Evolutionary conservation across 2,113 vertebrate genomes (phyloP).

Genomic region (Empidonax alnorum): DNA sequence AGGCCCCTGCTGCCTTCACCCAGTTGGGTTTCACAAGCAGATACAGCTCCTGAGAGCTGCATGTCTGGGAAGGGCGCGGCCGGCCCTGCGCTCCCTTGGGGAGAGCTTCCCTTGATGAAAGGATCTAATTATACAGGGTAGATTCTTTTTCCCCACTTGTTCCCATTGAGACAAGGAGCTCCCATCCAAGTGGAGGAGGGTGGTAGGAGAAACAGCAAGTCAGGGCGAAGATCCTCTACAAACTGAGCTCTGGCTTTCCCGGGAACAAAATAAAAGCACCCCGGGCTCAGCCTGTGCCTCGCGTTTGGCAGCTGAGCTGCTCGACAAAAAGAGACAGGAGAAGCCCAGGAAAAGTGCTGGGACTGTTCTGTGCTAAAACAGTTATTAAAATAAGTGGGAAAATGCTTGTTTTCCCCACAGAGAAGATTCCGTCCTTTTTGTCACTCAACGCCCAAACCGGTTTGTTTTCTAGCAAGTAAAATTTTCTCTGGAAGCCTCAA

Average conservation of each 20-base stretch:
- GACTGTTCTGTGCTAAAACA: neutral
- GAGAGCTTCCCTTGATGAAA: constrained; percentile 54
- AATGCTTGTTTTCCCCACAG: neutral
- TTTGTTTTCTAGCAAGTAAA: neutral
- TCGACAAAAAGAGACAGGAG: neutral
- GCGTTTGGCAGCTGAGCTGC: neutral
- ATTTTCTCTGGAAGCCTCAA: neutral
- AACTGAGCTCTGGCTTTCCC: neutral
- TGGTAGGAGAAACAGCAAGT: constrained; percentile 43
- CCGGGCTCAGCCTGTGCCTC: neutral
- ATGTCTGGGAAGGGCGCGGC: constrained; percentile 25
- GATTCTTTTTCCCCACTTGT: constrained; percentile 8
- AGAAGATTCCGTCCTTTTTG: neutral
- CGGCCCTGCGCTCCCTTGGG: neutral
- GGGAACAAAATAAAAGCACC: neutral
- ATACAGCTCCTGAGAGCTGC: constrained; percentile 21
- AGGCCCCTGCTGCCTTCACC: neutral
- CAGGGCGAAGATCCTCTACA: constrained; percentile 5
- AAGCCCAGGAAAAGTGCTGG: neutral
- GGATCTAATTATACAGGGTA: constrained; percentile 37
- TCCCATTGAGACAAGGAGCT: constrained; percentile 23
- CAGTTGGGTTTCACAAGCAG: constrained; percentile 22
- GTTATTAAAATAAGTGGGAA: neutral
- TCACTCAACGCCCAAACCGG: neutral
- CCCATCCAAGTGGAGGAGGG: constrained; percentile 39